A percentile compares a stretch with the other conserved stretches of the same genome.
These are phyloP conservation scores for Tetraodon nigroviridis DNA, from an alignment of 2,113 vertebrate species.

Conservation along the genomic window DNA sequence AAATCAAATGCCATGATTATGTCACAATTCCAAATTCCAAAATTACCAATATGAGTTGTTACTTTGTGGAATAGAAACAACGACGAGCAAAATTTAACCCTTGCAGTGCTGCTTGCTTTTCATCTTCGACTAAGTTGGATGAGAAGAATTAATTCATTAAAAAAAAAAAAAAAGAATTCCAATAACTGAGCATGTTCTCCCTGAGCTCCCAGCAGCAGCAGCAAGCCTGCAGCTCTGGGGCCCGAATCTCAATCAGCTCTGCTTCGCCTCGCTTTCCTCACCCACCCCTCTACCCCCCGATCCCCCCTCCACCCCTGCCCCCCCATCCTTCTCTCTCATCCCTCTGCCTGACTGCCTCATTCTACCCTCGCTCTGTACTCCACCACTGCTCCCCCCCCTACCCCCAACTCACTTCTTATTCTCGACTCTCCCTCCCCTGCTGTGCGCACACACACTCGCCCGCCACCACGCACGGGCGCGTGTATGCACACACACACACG, in stretches of 20 bases:
- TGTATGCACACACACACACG: slow-evolving; percentile 4
- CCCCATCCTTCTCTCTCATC: slow-evolving; percentile 25
- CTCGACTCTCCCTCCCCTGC: slow-evolving; percentile 5
- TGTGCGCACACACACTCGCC: slow-evolving; percentile 4
- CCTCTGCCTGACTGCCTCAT: slow-evolving; percentile 30
- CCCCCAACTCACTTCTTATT: slow-evolving; percentile 5
- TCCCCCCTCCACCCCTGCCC: neutral
- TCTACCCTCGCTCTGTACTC: slow-evolving; percentile 31
- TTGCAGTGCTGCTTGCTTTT: slow-evolving; percentile 59
- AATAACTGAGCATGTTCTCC: slow-evolving; percentile 66
- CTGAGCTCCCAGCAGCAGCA: slow-evolving; percentile 53
- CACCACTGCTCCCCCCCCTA: neutral
- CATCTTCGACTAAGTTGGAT: slow-evolving; percentile 70
- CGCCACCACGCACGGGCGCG: neutral
- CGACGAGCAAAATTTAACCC: slow-evolving; percentile 64
- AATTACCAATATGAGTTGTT: slow-evolving; percentile 52
- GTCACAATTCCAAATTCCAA: slow-evolving; percentile 20
- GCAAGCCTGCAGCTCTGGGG: slow-evolving; percentile 67
- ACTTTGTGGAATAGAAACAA: slow-evolving; percentile 31
- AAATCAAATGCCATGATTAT: neutral
- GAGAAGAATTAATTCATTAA: slow-evolving; percentile 73
- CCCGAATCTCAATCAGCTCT: slow-evolving; percentile 72
- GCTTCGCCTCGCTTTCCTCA: slow-evolving; percentile 62
- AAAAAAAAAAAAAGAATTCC: slow-evolving; percentile 59
- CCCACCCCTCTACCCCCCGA: neutral